Evolutionary conservation across 2,113 vertebrate genomes (phyloP), one percentile per base, ranked within the genome.

Genomic region (Carollia perspicillata): DNA sequence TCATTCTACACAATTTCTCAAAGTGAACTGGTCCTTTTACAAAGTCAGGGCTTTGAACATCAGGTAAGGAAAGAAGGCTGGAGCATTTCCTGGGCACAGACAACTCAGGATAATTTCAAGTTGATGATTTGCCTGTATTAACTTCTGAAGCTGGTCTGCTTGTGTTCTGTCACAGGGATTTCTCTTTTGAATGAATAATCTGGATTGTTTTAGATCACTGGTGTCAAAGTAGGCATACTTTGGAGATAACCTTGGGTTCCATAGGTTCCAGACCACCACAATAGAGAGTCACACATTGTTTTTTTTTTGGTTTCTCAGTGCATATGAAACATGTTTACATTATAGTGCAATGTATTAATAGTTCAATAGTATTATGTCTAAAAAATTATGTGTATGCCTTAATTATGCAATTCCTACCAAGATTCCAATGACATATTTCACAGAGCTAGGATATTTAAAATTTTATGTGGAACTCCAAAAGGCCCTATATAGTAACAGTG

Each of bases 21-120:
- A 53, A 85, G 30, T 37, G 5, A 91, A 74, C 14, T 75, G 7
- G 74, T n/a, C 47, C 14, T 7, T 17, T 89, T 75, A 28, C 7
- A 78, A 49, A 83, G 6, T 6, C 20, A 63, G 42, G 10, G 55
- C 3, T 47, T 60, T 60, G 35, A 83, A n/a, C 13, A 17, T 6
- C 22, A 40, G 26, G 30, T 42, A 33, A 17, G 0, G 5, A 84
- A 18, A 0, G 3, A n/a, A 2, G 22, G 2, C 2, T 74, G 4
- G 58, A 60, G 58, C 14, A 37, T 69, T 72, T 83, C 5, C 10
- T 55, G 37, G 1, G 8, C 11, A 87, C 5, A 68, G 20, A 53
- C 7, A 84, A 33, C 1, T 84, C n/a, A 69, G 87, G 30, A 6
- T 49, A 16, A 42, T 63, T 2, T 63, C 28, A 72, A 4, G 6